phyloP scores from a whole-genome alignment of 2,888 invertebrate species.

The Linnaemya tessellans region DNA sequence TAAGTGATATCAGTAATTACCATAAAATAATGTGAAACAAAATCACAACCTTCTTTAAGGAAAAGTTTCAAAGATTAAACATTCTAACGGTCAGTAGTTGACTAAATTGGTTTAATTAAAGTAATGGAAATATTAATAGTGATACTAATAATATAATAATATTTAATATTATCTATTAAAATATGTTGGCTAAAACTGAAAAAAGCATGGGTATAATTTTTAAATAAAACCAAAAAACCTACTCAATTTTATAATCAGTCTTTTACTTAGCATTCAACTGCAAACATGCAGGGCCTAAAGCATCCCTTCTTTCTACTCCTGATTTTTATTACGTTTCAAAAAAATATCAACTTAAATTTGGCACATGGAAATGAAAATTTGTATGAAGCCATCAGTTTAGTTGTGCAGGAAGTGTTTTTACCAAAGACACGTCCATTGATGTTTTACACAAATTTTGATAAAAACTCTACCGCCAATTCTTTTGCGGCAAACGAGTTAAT shows the following conservation, averaged over 20 bases:
- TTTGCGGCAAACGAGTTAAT: constrained; percentile 45
- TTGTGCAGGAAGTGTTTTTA: constrained; percentile 28
- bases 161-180: not conserved
- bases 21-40: constrained; percentile 8
- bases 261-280: not conserved
- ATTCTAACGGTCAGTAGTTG: constrained; percentile 4
- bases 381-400: constrained; percentile 1
- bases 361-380: not conserved
- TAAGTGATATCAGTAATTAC: not conserved
- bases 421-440: not conserved
- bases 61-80: constrained; percentile 9
- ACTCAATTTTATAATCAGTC: constrained; percentile 15
- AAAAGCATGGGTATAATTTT: not conserved
- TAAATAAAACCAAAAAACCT: not conserved
- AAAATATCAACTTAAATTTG: not conserved
- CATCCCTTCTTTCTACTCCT: not conserved
- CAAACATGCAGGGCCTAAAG: constrained; percentile 7
- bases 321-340: not conserved
- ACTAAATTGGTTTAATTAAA: constrained; percentile 3
- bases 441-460: constrained; percentile 35
- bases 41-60: constrained; percentile 8
- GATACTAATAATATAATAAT: not conserved
- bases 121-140: constrained; percentile 1
- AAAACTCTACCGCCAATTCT: not conserved
- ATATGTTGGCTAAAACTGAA: not conserved